Evolutionary conservation across 2,888 invertebrate genomes (phyloP).

Genomic region (Hoplodrina ambigua): DNA sequence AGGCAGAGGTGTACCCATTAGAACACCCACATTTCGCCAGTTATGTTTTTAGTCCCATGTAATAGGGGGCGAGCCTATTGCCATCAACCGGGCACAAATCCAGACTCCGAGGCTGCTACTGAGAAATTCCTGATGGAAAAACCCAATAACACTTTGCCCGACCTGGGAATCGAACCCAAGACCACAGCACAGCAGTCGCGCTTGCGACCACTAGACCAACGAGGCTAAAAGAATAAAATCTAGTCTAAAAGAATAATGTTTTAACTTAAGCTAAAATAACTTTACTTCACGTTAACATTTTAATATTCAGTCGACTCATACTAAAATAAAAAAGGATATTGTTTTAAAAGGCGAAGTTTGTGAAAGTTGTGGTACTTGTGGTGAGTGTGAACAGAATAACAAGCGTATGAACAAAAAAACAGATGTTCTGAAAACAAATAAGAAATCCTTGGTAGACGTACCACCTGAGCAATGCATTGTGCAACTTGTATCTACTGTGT

Average conservation of each 20-base stretch:
- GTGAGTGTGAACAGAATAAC: slow-evolving; percentile 35
- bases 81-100: too few relatives aligned
- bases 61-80: too few relatives aligned
- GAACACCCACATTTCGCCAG: too few relatives aligned
- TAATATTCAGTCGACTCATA: not conserved
- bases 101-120: too few relatives aligned
- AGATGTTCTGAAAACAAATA: slow-evolving; percentile 53
- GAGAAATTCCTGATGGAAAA: too few relatives aligned
- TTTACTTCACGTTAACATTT: not conserved
- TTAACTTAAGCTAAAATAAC: not conserved
- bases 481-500: slow-evolving; percentile 22
- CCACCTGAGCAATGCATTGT: slow-evolving; percentile 50
- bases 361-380: slow-evolving; percentile 27
- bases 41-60: too few relatives aligned
- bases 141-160: too few relatives aligned
- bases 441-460: slow-evolving; percentile 45
- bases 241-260: not conserved
- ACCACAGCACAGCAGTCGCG: too few relatives aligned
- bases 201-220: too few relatives aligned
- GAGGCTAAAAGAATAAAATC: too few relatives aligned
- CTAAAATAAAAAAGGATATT: slow-evolving; percentile 21
- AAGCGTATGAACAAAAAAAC: slow-evolving; percentile 43
- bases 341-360: slow-evolving; percentile 24
- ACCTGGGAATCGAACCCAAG: too few relatives aligned
- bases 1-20: too few relatives aligned